Evolutionary conservation across 92 coral and sea anemone species (phyloP).

Genomic region (Actinostola sp.): DNA sequence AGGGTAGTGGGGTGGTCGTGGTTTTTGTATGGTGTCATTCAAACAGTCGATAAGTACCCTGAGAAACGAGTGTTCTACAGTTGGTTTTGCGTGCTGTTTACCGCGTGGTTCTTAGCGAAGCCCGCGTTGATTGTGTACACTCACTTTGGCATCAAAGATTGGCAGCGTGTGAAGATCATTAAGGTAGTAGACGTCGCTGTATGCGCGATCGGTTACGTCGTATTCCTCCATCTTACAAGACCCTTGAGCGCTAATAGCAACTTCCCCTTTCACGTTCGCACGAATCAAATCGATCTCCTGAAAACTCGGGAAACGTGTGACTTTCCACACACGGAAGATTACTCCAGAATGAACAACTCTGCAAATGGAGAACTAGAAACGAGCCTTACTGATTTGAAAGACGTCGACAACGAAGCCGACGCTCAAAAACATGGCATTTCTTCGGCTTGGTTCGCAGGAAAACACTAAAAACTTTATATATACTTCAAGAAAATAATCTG

Average conservation of each 20-base stretch:
- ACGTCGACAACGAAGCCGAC: conserved; percentile 12
- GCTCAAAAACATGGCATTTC: not conserved
- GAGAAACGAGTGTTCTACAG: conserved; percentile 55
- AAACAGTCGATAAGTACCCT: conserved; percentile 46
- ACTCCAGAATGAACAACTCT: conserved; percentile 11
- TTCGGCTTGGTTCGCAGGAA: conserved; percentile 24
- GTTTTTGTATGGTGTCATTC: conserved; percentile 26
- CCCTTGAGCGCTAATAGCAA: conserved; percentile 49
- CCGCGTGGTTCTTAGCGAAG: conserved; percentile 61
- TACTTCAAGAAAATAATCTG: too few species aligned
- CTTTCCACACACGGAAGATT: conserved; percentile 62
- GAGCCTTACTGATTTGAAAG: conserved; percentile 27
- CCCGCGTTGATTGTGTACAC: conserved; percentile 28
- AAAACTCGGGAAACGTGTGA: conserved; percentile 13
- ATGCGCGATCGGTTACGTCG: conserved; percentile 45
- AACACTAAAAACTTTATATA: not conserved
- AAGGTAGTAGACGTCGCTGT: conserved; percentile 45
- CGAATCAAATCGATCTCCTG: conserved; percentile 53
- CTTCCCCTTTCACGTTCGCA: conserved; percentile 61
- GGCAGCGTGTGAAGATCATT: conserved; percentile 22
- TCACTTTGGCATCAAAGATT: conserved; percentile 19
- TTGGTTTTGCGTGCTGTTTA: conserved; percentile 19
- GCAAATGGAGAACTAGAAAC: conserved; percentile 34
- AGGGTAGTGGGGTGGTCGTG: conserved; percentile 56
- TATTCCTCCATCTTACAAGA: conserved; percentile 52